phyloP scores from a whole-genome alignment of 1,140 invertebrate species.

The Zelostemma sp. region DNA sequence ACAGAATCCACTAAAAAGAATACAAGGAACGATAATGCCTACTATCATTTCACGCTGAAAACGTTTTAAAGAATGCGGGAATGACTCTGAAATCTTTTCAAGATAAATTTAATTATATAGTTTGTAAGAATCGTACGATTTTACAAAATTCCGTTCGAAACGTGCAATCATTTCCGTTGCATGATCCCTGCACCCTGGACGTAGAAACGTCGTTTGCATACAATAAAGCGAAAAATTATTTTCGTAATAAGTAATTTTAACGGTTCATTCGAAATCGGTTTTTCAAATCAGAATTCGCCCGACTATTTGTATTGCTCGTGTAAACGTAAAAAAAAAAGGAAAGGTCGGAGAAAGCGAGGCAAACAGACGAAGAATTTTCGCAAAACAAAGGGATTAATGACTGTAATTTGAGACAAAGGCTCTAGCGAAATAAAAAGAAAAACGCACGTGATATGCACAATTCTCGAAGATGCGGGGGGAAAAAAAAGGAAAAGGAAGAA shows the following conservation, averaged over 20 bases:
- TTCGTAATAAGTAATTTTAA: too few species aligned
- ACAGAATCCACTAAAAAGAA: slow-evolving; percentile 7
- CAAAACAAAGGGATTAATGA: slow-evolving; percentile 3
- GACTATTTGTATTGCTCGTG: too few species aligned
- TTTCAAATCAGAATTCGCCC: too few species aligned
- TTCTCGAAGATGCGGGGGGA: slow-evolving; percentile 5
- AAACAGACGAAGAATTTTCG: background rate
- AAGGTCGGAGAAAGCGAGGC: background rate
- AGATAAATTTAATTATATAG: slow-evolving; percentile 16
- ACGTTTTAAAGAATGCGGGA: slow-evolving; percentile 3
- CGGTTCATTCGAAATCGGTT: too few species aligned
- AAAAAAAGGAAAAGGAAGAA: slow-evolving; percentile 40
- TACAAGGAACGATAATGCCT: slow-evolving; percentile 11
- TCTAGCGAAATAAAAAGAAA: background rate
- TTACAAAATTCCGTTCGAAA: background rate
- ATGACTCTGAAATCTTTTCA: slow-evolving; percentile 14
- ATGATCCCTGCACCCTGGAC: background rate
- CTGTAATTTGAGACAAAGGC: slow-evolving; percentile 4
- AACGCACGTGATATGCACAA: slow-evolving; percentile 20
- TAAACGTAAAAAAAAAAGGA: too few species aligned
- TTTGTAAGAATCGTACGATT: background rate
- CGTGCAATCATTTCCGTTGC: background rate
- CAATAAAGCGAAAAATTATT: too few species aligned
- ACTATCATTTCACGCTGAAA: slow-evolving; percentile 14
- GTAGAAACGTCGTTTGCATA: background rate